Evolutionary conservation across 2,113 vertebrate genomes (phyloP).

Genomic region (Dissostichus mawsoni): DNA sequence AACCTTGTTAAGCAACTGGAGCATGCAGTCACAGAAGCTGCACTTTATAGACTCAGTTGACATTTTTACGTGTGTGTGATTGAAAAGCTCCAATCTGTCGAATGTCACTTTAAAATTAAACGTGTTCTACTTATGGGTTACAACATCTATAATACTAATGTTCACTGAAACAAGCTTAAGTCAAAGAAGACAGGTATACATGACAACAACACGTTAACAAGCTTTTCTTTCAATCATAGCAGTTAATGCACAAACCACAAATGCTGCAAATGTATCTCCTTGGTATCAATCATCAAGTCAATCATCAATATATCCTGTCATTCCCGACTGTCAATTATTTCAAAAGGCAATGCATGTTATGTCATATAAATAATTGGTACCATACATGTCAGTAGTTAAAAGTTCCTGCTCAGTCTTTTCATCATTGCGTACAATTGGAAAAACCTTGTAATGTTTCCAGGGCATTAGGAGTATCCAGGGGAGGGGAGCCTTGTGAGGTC

Average conservation of each 20-base stretch:
- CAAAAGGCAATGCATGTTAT: not conserved
- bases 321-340: not conserved
- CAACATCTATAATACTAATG: not conserved
- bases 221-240: not conserved
- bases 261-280: not conserved
- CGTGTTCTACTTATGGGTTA: not conserved
- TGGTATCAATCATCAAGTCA: too few species aligned
- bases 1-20: not conserved
- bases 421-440: constrained; percentile 50
- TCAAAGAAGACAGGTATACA: too few species aligned
- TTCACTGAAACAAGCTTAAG: not conserved
- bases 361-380: not conserved
- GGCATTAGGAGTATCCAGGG: constrained; percentile 31
- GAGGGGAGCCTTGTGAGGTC: constrained; percentile 27
- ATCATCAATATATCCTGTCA: not conserved
- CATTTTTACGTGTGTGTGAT: not conserved
- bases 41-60: not conserved
- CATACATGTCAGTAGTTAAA: constrained; percentile 22
- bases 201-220: too few species aligned
- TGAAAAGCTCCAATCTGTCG: not conserved
- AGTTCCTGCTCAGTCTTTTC: constrained; percentile 25
- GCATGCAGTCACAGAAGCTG: not conserved
- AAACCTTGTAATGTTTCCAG: constrained; percentile 38
- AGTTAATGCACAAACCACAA: not conserved
- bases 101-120: not conserved